phyloP scores from a whole-genome alignment of 2,888 invertebrate species.

The Pandemis corylana region DNA sequence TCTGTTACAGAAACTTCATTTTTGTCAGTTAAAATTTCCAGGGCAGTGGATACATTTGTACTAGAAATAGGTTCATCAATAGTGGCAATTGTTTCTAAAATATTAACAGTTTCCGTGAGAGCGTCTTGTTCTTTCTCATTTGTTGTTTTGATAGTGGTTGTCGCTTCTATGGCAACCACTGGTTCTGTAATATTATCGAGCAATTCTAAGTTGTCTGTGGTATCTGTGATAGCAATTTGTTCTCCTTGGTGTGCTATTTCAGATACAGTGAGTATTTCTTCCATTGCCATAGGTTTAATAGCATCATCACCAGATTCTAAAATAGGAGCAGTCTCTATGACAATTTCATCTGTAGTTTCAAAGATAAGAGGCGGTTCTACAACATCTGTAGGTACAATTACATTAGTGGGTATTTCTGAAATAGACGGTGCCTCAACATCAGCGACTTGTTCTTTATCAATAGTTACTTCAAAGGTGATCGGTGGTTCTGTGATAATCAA shows the following conservation, averaged over 20 bases:
- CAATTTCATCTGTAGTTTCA: not conserved
- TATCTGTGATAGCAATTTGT: not conserved
- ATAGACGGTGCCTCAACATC: not conserved
- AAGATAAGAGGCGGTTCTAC: not conserved
- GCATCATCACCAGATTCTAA: not conserved
- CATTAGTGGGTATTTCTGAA: not conserved
- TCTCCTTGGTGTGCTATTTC: not conserved
- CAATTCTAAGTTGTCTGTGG: not conserved
- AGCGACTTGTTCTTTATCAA: not conserved
- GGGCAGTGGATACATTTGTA: not conserved
- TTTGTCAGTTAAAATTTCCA: not conserved
- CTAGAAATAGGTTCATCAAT: not conserved
- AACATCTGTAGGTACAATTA: slow-evolving; percentile 2
- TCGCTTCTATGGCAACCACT: not conserved
- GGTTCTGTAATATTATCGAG: not conserved
- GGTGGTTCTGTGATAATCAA: not conserved
- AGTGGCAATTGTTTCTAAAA: not conserved
- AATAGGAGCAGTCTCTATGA: not conserved
- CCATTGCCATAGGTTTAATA: no score
- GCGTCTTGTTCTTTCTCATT: not conserved
- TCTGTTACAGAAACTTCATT: not conserved
- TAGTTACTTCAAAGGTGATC: not conserved
- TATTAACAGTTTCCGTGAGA: not conserved
- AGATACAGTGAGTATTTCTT: not conserved
- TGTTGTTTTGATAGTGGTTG: not conserved